These are phyloP conservation scores for Eumacrocentrus americanus DNA, from an alignment of 2,888 invertebrate genomes.

Conservation along the genomic window DNA sequence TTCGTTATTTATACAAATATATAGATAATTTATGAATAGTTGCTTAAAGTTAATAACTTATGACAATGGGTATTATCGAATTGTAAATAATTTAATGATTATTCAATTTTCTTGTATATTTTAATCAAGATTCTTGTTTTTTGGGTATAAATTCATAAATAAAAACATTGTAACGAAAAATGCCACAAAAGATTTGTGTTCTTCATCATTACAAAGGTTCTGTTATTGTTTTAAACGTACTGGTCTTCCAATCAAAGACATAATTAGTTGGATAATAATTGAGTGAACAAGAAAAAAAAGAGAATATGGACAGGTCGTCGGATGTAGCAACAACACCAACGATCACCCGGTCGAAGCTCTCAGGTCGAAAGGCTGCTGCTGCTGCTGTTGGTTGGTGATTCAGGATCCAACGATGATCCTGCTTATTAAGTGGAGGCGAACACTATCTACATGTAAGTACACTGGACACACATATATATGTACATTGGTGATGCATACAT, in stretches of 20 bases:
- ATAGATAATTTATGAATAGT: too few species aligned
- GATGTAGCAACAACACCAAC: slow-evolving; percentile 3
- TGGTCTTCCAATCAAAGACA: background rate
- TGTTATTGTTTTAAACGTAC: background rate
- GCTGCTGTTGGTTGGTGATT: slow-evolving; percentile 50
- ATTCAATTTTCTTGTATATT: too few species aligned
- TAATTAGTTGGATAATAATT: background rate
- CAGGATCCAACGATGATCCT: slow-evolving; percentile 54
- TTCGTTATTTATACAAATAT: background rate
- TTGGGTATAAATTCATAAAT: background rate
- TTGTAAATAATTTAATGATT: too few species aligned
- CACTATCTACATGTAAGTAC: slow-evolving; percentile 15
- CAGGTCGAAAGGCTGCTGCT: slow-evolving; percentile 1
- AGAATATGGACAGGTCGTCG: background rate
- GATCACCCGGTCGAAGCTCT: slow-evolving; percentile 3
- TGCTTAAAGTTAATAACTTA: too few species aligned
- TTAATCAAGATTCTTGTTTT: too few species aligned
- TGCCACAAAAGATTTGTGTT: too few species aligned
- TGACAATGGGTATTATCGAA: too few species aligned
- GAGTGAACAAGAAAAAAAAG: background rate
- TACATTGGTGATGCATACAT: slow-evolving; percentile 25
- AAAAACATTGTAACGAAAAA: background rate
- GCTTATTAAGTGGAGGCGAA: slow-evolving; percentile 61
- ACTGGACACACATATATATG: slow-evolving; percentile 20
- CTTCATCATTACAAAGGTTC: too few species aligned